These are phyloP conservation scores for Vesta saturnalis DNA, from an alignment of 2,888 invertebrate species.

Conservation along the genomic window DNA sequence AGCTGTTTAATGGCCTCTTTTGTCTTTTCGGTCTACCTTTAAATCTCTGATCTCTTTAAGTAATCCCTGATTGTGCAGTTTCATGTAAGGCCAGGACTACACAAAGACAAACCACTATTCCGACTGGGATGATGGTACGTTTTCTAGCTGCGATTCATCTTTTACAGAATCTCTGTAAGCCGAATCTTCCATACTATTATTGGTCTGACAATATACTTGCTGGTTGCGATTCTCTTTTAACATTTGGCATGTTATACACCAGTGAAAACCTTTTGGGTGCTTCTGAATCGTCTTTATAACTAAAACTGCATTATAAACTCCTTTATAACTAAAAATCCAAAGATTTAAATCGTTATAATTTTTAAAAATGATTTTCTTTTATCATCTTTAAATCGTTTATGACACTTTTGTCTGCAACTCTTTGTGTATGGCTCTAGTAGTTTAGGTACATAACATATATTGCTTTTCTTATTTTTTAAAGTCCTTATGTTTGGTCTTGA, in stretches of 20 bases:
- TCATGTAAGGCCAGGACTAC: not conserved
- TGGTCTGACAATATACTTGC: not conserved
- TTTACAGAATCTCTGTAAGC: no score
- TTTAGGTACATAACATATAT: not conserved
- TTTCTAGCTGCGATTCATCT: no score
- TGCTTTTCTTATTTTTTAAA: not conserved
- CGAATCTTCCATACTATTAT: no score
- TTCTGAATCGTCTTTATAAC: no score
- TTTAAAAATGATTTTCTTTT: not conserved
- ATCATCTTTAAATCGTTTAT: not conserved
- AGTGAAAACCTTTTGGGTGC: not conserved
- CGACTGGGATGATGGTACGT: no score
- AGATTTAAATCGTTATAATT: not conserved
- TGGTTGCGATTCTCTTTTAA: not conserved
- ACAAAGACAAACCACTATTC: not conserved
- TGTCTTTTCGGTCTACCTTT: not conserved
- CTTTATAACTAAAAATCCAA: not conserved
- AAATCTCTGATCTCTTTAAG: not conserved
- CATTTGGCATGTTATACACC: not conserved
- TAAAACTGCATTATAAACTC: no score
- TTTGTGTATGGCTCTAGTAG: not conserved
- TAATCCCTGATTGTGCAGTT: not conserved
- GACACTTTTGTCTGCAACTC: not conserved
- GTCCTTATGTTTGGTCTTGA: not conserved
- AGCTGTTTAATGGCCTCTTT: not conserved